phyloP scores from a whole-genome alignment of 2,797 vertebrate genomes.

The Dallia pectoralis region DNA sequence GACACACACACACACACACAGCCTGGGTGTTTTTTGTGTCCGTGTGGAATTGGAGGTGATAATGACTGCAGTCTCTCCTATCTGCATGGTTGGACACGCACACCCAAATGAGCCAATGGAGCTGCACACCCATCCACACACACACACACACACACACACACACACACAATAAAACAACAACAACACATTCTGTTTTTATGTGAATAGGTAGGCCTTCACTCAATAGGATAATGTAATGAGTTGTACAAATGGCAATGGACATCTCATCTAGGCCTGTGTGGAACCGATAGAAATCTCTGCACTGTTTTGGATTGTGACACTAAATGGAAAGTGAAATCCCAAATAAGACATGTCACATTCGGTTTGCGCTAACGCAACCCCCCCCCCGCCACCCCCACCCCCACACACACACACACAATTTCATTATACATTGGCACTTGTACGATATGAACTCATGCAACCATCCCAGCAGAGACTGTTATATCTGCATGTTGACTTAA shows the following conservation, averaged over 20 bases:
- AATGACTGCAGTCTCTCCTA: conserved; percentile 1
- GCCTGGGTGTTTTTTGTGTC: conserved; percentile 17
- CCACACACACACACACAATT: conserved; percentile 24
- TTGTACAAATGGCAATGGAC: too few species aligned
- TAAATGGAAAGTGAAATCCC: conserved; percentile 74
- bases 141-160: background rate
- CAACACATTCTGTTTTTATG: background rate
- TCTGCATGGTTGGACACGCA: background rate
- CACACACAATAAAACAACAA: background rate
- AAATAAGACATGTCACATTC: conserved; percentile 74
- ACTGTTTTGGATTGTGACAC: conserved; percentile 64
- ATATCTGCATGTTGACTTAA: conserved; percentile 55
- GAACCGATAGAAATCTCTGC: conserved; percentile 49
- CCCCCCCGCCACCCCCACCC: conserved; percentile 15
- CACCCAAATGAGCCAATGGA: conserved; percentile 5
- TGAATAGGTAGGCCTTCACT: background rate
- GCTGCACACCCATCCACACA: background rate
- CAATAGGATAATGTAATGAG: background rate
- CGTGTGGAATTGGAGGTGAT: conserved; percentile 15
- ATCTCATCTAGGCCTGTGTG: background rate
- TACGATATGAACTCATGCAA: conserved; percentile 39
- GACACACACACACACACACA: conserved; percentile 20
- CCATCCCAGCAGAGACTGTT: conserved; percentile 41
- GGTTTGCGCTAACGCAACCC: conserved; percentile 61
- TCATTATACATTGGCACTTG: conserved; percentile 48